Percentiles rank a stretch among this genome's conserved stretches.
These are phyloP conservation scores for Endotricha flammealis DNA, from an alignment of 2,888 invertebrate species.

Conservation along the genomic window DNA sequence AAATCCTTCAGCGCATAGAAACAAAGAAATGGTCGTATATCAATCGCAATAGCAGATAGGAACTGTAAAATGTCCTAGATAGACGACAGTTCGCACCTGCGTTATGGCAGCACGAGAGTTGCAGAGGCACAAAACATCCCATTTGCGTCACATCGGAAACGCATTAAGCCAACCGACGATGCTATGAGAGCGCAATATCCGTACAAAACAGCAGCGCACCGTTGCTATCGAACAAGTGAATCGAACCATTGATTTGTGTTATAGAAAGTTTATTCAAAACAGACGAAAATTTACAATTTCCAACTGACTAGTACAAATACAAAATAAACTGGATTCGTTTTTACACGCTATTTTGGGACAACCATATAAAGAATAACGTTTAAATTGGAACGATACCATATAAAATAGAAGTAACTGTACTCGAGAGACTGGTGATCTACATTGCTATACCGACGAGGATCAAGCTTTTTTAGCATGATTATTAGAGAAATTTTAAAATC, in stretches of 20 bases:
- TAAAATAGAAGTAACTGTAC: background rate
- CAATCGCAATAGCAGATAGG: constrained; percentile 9
- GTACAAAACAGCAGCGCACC: constrained; percentile 21
- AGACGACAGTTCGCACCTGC: constrained; percentile 36
- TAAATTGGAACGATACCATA: background rate
- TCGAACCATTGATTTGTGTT: constrained; percentile 10
- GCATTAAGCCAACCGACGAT: constrained; percentile 61
- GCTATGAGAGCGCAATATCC: constrained; percentile 68
- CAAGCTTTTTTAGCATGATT: background rate
- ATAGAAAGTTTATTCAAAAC: constrained; percentile 10
- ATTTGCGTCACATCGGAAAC: constrained; percentile 74
- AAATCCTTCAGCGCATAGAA: background rate
- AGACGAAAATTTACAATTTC: background rate
- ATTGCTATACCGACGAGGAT: background rate
- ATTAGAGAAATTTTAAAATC: background rate
- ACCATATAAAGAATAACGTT: background rate
- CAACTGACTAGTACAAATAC: background rate
- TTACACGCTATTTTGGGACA: constrained; percentile 1
- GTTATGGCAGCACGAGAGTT: constrained; percentile 23
- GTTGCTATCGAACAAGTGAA: constrained; percentile 20
- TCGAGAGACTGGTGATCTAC: too few relatives aligned
- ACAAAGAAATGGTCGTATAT: constrained; percentile 1
- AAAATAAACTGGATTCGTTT: background rate
- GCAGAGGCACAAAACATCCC: constrained; percentile 53
- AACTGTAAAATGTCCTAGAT: constrained; percentile 27